Evolutionary conservation across 2,797 vertebrate species (phyloP).

Genomic region (Sphaeramia orbicularis): DNA sequence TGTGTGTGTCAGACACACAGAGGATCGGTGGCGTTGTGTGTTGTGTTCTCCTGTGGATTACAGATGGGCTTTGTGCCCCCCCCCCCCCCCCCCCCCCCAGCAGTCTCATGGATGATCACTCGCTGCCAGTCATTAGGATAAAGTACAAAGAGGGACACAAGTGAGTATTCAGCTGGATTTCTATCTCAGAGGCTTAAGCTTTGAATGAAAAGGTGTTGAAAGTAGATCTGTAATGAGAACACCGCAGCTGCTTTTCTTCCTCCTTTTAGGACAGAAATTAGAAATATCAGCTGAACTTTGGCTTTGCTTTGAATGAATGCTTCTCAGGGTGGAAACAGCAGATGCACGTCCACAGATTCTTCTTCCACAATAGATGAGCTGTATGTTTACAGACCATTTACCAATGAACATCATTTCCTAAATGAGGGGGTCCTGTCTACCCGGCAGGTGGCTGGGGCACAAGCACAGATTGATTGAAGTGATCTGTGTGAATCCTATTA

Average conservation of each 20-base stretch:
- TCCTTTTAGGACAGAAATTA: constrained; percentile 31
- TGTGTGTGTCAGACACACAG: constrained; percentile 64
- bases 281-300: constrained; percentile 45
- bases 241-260: constrained; percentile 35
- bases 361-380: constrained; percentile 37
- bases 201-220: constrained; percentile 43
- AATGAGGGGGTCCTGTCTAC: constrained; percentile 78
- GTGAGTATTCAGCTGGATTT: constrained; percentile 79
- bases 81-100: constrained; percentile 55
- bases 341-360: constrained; percentile 30
- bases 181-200: constrained; percentile 60
- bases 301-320: constrained; percentile 42
- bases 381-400: constrained; percentile 66
- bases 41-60: constrained; percentile 79
- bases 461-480: constrained; percentile 76
- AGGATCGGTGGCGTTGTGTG: constrained; percentile 56
- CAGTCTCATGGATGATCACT: constrained; percentile 75
- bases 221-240: constrained; percentile 57
- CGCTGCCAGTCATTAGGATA: constrained; percentile 72
- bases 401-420: constrained; percentile 71
- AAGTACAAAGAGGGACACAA: constrained; percentile 78
- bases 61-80: constrained; percentile 77
- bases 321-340: constrained; percentile 32
- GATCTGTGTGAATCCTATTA: constrained; percentile 80
- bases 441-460: constrained; percentile 74